Evolutionary conservation across 1,140 invertebrate species (phyloP).

Genomic region (Aleiodes sp.): DNA sequence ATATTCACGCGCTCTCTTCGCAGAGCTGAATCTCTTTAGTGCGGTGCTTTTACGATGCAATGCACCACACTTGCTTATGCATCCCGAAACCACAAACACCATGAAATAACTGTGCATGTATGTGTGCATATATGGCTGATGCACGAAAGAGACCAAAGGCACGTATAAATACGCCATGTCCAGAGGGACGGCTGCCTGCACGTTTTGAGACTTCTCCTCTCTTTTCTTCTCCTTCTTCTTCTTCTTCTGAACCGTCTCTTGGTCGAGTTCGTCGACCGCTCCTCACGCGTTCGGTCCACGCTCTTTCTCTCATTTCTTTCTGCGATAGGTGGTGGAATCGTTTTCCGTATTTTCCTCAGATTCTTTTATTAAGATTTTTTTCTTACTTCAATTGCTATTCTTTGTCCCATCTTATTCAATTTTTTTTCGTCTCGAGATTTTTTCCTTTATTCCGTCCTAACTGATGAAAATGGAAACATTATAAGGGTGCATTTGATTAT

Average conservation of each 20-base stretch:
- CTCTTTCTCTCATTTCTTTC: too few species aligned
- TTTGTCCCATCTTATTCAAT: neutral
- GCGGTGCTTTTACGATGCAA: slow-evolving; percentile 31
- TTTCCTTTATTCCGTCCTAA: too few species aligned
- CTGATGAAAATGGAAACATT: slow-evolving; percentile 12
- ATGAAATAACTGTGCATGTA: neutral
- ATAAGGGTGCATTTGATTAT: slow-evolving; percentile 2
- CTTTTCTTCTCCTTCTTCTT: neutral
- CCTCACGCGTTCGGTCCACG: slow-evolving; percentile 17
- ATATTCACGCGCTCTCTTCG: slow-evolving; percentile 7
- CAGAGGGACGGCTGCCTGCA: slow-evolving; percentile 15
- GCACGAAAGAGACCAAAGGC: neutral
- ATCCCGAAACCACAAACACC: neutral
- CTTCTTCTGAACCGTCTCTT: too few species aligned
- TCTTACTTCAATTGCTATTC: neutral
- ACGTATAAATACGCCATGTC: slow-evolving; percentile 30
- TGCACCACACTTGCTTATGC: slow-evolving; percentile 22
- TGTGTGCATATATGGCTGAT: slow-evolving; percentile 9
- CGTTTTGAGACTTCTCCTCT: slow-evolving; percentile 24
- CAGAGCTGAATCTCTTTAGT: slow-evolving; percentile 15
- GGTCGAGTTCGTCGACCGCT: slow-evolving; percentile 27
- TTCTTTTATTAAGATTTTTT: neutral
- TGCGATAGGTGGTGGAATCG: neutral
- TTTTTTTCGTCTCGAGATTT: neutral
- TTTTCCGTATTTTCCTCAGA: neutral